Percentiles rank a stretch among this genome's conserved stretches.
These are phyloP conservation scores for Acleris cristana DNA, from an alignment of 2,888 invertebrate genomes.

Conservation along the genomic window DNA sequence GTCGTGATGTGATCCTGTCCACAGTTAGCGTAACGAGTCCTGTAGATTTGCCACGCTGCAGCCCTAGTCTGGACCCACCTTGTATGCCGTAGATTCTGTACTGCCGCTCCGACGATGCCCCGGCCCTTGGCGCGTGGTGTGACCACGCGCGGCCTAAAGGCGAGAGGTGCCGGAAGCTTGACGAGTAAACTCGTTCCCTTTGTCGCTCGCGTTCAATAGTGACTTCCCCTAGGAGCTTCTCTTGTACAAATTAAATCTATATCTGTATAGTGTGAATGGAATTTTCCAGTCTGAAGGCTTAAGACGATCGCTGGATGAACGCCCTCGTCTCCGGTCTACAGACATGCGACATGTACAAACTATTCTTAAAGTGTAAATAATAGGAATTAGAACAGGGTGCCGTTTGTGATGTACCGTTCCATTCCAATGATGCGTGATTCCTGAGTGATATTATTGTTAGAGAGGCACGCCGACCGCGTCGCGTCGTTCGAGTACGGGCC, in stretches of 20 bases:
- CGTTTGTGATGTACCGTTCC: conserved; percentile 64
- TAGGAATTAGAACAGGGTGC: conserved; percentile 57
- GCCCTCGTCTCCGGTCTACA: conserved; percentile 18
- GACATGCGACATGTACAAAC: conserved; percentile 51
- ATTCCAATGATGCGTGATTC: conserved; percentile 64
- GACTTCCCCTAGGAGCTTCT: conserved; percentile 31
- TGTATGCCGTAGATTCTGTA: no score
- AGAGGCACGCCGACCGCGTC: conserved; percentile 24
- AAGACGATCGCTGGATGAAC: conserved; percentile 13
- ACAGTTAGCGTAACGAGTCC: no score
- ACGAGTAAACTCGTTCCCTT: no score
- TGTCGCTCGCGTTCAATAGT: conserved; percentile 3
- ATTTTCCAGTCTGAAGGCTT: conserved; percentile 27
- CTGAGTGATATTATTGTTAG: conserved; percentile 65
- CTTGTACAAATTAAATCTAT: conserved; percentile 33
- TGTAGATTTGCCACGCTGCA: no score
- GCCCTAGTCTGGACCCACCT: no score
- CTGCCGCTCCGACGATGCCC: no score
- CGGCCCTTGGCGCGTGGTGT: neutral
- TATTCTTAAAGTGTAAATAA: conserved; percentile 49
- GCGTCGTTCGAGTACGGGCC: conserved; percentile 2
- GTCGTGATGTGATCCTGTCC: no score
- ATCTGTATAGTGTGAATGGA: conserved; percentile 1
- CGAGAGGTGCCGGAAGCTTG: no score
- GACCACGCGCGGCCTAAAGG: conserved; percentile 19